Percentiles rank a stretch among this genome's conserved stretches.
Evolutionary conservation across 37 sponge, comb jelly and placozoan species (phyloP).

Genomic region (Tethya wilhelma): DNA sequence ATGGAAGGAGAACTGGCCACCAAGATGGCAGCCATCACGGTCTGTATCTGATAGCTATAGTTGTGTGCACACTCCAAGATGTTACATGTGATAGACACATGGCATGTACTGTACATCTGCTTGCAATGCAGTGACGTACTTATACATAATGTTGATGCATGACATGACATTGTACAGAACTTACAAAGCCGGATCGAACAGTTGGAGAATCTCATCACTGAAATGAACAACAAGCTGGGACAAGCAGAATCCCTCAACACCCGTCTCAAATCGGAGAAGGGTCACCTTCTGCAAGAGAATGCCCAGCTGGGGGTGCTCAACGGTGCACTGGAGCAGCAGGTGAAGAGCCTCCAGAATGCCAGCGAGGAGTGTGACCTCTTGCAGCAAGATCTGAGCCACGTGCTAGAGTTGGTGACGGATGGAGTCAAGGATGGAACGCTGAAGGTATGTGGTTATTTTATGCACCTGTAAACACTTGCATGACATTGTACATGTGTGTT

Average conservation of each 20-base stretch:
- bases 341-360: conserved; percentile 1
- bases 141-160: no score
- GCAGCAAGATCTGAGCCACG: conserved; percentile 23
- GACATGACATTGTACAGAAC: no score
- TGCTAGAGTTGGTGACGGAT: not conserved
- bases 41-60: no score
- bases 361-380: no score
- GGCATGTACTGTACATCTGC: no score
- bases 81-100: no score
- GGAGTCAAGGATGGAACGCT: conserved; percentile 4
- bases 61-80: no score
- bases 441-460: not conserved
- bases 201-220: not conserved
- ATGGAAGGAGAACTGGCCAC: conserved; percentile 12
- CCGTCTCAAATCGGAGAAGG: not conserved
- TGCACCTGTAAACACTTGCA: not conserved
- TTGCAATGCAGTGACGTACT: no score
- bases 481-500: not conserved
- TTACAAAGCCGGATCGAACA: not conserved
- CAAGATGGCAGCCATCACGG: not conserved
- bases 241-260: not conserved
- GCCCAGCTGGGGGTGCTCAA: not conserved
- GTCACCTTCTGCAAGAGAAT: not conserved
- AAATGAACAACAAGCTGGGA: not conserved
- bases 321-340: not conserved